Evolutionary conservation across 2,888 invertebrate species (phyloP).

Genomic region (Drosophila robusta): DNA sequence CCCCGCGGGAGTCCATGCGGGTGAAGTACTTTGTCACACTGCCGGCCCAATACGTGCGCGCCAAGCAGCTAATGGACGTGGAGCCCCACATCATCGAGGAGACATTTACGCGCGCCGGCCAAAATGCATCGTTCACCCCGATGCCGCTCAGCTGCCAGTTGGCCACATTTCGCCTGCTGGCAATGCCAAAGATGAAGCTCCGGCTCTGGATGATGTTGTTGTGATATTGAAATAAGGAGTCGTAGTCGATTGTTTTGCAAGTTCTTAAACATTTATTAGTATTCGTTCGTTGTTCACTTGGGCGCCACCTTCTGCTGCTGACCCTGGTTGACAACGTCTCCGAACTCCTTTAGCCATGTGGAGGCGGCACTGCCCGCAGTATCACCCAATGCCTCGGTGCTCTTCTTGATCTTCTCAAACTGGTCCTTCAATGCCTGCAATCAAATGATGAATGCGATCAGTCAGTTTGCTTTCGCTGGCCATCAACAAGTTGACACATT

Average conservation of each 20-base stretch:
- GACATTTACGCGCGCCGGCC: neutral
- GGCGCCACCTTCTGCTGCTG: neutral
- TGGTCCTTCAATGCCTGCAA: constrained; percentile 13
- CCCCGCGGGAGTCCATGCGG: neutral
- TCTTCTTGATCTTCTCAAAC: neutral
- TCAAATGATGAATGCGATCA: too few species aligned
- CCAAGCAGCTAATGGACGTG: constrained; percentile 27
- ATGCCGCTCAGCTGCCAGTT: constrained; percentile 19
- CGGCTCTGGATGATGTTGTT: constrained; percentile 49
- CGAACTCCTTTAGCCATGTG: neutral
- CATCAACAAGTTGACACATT: neutral
- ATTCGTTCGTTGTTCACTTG: constrained; percentile 15
- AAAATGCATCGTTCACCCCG: neutral
- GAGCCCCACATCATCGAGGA: constrained; percentile 6
- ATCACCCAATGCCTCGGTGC: neutral
- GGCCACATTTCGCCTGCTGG: constrained; percentile 36
- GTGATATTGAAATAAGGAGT: constrained; percentile 3
- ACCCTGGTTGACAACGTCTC: neutral
- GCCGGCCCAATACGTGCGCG: constrained; percentile 11
- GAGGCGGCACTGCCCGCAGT: neutral
- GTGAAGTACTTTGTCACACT: constrained; percentile 26
- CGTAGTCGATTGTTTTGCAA: constrained; percentile 20
- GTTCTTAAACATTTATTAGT: constrained; percentile 38
- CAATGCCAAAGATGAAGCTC: constrained; percentile 31
- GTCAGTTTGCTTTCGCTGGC: too few species aligned